These are phyloP conservation scores for Ammospiza maritima DNA, from an alignment of 2,797 vertebrate genomes.

Conservation along the genomic window DNA sequence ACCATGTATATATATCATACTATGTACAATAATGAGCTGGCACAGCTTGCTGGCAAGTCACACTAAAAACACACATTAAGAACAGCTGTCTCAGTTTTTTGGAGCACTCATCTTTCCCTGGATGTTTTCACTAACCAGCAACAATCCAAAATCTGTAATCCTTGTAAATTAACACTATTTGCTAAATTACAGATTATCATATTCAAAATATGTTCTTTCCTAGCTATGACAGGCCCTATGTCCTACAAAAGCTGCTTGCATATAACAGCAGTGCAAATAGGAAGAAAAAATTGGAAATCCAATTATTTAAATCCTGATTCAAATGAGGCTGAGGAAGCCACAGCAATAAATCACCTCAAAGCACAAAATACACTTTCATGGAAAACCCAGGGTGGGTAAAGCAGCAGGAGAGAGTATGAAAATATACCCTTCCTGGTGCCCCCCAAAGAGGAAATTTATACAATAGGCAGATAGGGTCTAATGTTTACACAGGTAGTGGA, in stretches of 20 bases:
- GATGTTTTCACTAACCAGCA: not conserved
- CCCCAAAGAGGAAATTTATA: not conserved
- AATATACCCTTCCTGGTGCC: not conserved
- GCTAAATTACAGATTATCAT: not conserved
- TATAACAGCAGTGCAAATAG: not conserved
- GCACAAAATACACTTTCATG: not conserved
- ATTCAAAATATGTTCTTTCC: not conserved
- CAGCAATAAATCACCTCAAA: constrained; percentile 15
- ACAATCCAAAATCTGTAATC: constrained; percentile 8
- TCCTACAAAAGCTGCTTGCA: constrained; percentile 15
- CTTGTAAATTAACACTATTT: constrained; percentile 1
- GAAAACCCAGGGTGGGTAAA: not conserved
- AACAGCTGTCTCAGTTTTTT: not conserved
- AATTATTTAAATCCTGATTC: constrained; percentile 21
- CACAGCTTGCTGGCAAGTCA: constrained; percentile 9
- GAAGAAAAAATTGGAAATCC: not conserved
- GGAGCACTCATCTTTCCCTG: not conserved
- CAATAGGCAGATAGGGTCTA: not conserved
- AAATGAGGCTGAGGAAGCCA: constrained; percentile 4
- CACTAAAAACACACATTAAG: not conserved
- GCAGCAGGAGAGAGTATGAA: not conserved
- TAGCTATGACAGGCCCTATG: not conserved
- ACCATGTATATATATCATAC: not conserved
- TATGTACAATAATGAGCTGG: not conserved
- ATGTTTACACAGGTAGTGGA: not conserved